These are phyloP conservation scores for Coenobita brevimanus DNA, from an alignment of 1,140 invertebrate species.

Conservation along the genomic window DNA sequence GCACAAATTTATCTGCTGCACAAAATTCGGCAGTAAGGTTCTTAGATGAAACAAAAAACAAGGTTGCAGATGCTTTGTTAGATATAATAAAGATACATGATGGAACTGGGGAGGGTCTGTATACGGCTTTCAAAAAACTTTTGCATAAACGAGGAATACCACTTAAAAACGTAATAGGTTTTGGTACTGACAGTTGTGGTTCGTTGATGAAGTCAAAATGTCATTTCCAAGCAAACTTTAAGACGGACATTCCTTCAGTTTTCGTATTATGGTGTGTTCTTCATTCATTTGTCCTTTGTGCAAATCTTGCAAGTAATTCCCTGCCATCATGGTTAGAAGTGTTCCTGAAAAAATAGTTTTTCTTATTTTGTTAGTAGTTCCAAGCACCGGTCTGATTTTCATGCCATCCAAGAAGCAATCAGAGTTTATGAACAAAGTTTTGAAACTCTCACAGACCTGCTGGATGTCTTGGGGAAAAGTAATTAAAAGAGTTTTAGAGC, in stretches of 20 bases:
- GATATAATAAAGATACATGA: constrained; percentile 47
- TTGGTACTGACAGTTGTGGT: constrained; percentile 32
- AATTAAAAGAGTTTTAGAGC: constrained; percentile 73
- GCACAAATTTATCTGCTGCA: not conserved
- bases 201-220: constrained; percentile 40
- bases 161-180: constrained; percentile 25
- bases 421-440: constrained; percentile 66
- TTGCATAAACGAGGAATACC: constrained; percentile 32
- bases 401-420: constrained; percentile 11
- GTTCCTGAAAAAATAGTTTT: constrained; percentile 27
- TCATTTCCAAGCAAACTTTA: constrained; percentile 29
- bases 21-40: constrained; percentile 21
- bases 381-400: constrained; percentile 10
- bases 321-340: constrained; percentile 35
- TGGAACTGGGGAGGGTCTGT: constrained; percentile 41
- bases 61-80: constrained; percentile 26
- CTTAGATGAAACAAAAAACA: constrained; percentile 41
- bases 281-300: constrained; percentile 51
- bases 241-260: constrained; percentile 40
- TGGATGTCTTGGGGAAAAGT: constrained; percentile 73
- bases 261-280: constrained; percentile 52
- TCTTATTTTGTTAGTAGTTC: constrained; percentile 40
- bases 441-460: constrained; percentile 72
- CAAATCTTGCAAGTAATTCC: constrained; percentile 19
- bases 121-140: constrained; percentile 34